phyloP scores from a whole-genome alignment of 2,797 vertebrate genomes.

The Acipenser ruthenus region DNA sequence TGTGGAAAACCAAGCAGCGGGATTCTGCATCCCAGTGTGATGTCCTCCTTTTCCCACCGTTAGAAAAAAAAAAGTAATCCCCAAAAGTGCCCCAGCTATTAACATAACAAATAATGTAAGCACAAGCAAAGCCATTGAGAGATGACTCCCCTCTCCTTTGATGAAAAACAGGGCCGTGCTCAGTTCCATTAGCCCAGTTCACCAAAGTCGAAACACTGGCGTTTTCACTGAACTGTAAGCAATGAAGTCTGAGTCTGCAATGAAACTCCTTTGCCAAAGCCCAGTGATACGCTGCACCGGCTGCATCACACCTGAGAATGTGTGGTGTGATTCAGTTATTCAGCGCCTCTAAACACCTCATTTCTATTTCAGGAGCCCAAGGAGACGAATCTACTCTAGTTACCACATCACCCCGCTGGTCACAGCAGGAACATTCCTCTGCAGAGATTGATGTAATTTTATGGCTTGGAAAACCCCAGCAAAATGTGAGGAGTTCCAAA shows the following conservation, averaged over 20 bases:
- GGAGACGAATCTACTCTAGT: no score
- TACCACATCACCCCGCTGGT: no score
- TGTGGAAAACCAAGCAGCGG: not conserved
- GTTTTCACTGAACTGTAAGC: constrained; percentile 18
- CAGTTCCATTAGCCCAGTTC: constrained; percentile 8
- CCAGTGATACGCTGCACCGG: no score
- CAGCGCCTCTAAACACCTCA: no score
- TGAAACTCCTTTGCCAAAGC: constrained; percentile 8
- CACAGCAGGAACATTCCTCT: no score
- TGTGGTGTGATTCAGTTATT: no score
- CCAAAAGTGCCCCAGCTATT: not conserved
- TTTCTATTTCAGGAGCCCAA: no score
- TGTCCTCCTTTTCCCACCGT: not conserved
- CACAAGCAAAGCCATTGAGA: not conserved
- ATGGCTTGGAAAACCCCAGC: no score
- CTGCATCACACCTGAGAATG: no score
- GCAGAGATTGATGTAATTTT: no score
- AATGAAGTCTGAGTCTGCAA: constrained; percentile 22
- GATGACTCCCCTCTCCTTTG: not conserved
- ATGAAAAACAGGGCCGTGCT: not conserved
- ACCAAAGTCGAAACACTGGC: constrained; percentile 20
- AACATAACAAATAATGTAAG: not conserved
- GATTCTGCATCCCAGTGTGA: constrained; percentile 1
- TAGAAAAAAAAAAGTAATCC: not conserved
- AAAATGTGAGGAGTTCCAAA: no score